Conservation (phyloP, 2,113 vertebrate species). For the Coptodon bakossiorum region DNA sequence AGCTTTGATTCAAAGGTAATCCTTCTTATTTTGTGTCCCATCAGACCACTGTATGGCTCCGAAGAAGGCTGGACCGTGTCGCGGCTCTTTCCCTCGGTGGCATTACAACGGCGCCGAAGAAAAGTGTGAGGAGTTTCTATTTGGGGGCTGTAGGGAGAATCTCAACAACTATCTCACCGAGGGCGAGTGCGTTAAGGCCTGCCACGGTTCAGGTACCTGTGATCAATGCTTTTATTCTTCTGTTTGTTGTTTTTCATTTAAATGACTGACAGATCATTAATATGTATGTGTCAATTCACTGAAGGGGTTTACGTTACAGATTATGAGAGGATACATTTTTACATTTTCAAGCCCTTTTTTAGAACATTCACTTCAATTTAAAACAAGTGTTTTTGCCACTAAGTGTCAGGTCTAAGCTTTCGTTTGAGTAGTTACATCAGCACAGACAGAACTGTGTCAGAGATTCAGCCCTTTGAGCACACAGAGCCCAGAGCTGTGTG, state of each 20-base stretch:
- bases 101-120: slow-evolving; percentile 77
- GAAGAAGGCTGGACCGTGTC: slow-evolving; percentile 84
- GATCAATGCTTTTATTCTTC: neutral
- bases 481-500: neutral
- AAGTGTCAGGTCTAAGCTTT: neutral
- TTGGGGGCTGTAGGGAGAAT: slow-evolving; percentile 87
- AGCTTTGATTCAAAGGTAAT: neutral
- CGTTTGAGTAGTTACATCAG: neutral
- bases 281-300: neutral
- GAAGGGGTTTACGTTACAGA: neutral
- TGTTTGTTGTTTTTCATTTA: neutral
- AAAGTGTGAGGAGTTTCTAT: slow-evolving; percentile 80
- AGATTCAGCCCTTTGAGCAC: neutral
- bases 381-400: neutral
- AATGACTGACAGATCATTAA: neutral
- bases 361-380: neutral
- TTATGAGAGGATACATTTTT: neutral
- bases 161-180: slow-evolving; percentile 85
- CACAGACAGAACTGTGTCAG: neutral
- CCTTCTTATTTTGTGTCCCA: neutral
- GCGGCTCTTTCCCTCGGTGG: slow-evolving; percentile 87
- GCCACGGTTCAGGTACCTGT: slow-evolving; percentile 51
- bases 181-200: slow-evolving; percentile 81
- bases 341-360: neutral
- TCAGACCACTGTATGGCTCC: slow-evolving; percentile 86